Evolutionary conservation across 2,888 invertebrate genomes (phyloP).

Genomic region (Philereme vetulata): DNA sequence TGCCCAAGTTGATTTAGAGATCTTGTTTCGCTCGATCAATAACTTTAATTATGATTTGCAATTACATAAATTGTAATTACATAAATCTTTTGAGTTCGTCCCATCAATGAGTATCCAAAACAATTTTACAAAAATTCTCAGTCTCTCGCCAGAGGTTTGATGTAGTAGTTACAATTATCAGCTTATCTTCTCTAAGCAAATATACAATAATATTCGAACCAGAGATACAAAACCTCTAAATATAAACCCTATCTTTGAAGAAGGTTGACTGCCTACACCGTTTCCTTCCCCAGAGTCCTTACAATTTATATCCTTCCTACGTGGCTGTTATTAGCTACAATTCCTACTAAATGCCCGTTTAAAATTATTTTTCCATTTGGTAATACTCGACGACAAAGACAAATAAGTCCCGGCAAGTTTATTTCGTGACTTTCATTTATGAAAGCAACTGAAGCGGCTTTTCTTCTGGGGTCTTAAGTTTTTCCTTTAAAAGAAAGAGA

Average conservation of each 20-base stretch:
- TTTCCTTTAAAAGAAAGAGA: constrained; percentile 40
- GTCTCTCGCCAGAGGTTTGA: too few species aligned
- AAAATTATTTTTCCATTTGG: constrained; percentile 31
- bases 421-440: constrained; percentile 49
- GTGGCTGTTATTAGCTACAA: constrained; percentile 32
- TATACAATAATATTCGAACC: too few species aligned
- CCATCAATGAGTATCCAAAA: too few species aligned
- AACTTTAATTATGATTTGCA: too few species aligned
- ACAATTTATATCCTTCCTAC: constrained; percentile 32
- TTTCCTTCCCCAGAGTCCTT: constrained; percentile 17
- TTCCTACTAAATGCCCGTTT: constrained; percentile 29
- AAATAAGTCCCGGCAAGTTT: constrained; percentile 42
- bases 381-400: constrained; percentile 27
- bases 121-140: too few species aligned
- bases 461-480: constrained; percentile 37
- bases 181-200: too few species aligned
- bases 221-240: neutral
- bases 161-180: too few species aligned
- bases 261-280: constrained; percentile 20
- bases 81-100: too few species aligned
- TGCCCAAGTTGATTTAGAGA: too few species aligned
- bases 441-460: constrained; percentile 38
- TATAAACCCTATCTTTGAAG: too few species aligned
- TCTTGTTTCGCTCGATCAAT: too few species aligned
- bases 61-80: too few species aligned